These are phyloP conservation scores for Nomada goodeniana DNA, from an alignment of 2,888 invertebrate genomes.

Conservation along the genomic window DNA sequence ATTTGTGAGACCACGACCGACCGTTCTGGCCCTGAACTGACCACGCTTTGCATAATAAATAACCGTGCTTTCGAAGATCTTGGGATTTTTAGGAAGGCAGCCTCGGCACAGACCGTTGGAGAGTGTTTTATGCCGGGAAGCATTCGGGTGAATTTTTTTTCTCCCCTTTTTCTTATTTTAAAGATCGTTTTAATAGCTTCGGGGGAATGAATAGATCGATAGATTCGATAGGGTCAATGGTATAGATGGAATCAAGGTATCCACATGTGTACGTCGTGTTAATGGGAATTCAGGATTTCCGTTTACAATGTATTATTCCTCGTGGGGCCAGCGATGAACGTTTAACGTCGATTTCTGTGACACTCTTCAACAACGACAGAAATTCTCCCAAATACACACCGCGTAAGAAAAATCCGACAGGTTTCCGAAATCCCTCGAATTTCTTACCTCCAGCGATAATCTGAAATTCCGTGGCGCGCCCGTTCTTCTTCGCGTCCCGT, in stretches of 20 bases:
- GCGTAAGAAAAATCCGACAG: no score
- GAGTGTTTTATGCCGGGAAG: conserved; percentile 32
- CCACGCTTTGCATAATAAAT: conserved; percentile 75
- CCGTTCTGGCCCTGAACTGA: conserved; percentile 26
- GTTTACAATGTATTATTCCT: no score
- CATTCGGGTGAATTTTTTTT: background rate
- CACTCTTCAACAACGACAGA: no score
- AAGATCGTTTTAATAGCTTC: conserved; percentile 4
- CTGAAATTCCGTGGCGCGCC: background rate
- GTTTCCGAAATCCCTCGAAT: no score
- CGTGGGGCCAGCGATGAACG: no score
- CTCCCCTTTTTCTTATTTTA: background rate
- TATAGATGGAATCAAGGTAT: no score
- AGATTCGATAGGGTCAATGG: background rate
- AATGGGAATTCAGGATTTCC: no score
- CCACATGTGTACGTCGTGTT: background rate
- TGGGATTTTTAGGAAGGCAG: conserved; percentile 29
- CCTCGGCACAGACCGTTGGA: background rate
- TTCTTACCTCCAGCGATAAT: background rate
- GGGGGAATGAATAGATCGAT: no score
- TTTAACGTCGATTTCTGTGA: no score
- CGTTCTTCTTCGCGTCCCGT: background rate
- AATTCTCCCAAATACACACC: no score
- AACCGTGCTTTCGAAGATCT: conserved; percentile 51
- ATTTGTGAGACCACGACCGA: conserved; percentile 67